These are phyloP conservation scores for Lottia scabra DNA, from an alignment of 2,888 invertebrate species.

Conservation along the genomic window DNA sequence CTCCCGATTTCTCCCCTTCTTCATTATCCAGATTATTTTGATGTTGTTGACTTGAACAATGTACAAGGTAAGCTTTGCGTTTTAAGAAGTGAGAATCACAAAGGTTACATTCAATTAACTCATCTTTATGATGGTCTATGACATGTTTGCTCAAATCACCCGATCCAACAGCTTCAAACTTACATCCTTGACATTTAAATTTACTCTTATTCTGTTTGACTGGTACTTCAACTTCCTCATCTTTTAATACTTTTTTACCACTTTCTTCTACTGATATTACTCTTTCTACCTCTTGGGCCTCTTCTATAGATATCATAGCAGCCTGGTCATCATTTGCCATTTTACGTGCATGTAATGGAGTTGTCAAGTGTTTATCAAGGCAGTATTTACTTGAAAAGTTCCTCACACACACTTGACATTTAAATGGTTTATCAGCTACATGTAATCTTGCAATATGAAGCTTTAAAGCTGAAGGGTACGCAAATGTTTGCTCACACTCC, in stretches of 20 bases:
- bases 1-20: slow-evolving; percentile 23
- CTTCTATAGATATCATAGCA: not conserved
- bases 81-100: slow-evolving; percentile 57
- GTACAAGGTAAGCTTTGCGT: slow-evolving; percentile 51
- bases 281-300: not conserved
- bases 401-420: slow-evolving; percentile 39
- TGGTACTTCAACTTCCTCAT: not conserved
- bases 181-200: slow-evolving; percentile 59
- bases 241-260: not conserved
- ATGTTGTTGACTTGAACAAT: slow-evolving; percentile 51
- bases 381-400: slow-evolving; percentile 36
- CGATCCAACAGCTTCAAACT: slow-evolving; percentile 48
- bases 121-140: slow-evolving; percentile 49
- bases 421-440: slow-evolving; percentile 37
- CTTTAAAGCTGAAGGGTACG: slow-evolving; percentile 35
- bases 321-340: not conserved
- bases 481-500: slow-evolving; percentile 36
- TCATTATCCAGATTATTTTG: slow-evolving; percentile 45
- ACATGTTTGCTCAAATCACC: slow-evolving; percentile 57
- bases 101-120: slow-evolving; percentile 50
- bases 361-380: slow-evolving; percentile 22
- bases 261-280: not conserved
- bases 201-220: slow-evolving; percentile 24
- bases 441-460: slow-evolving; percentile 41
- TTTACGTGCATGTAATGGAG: slow-evolving; percentile 23